Conservation (phyloP, 1,140 invertebrate species). For the Macrotrachela quadricornifera region DNA sequence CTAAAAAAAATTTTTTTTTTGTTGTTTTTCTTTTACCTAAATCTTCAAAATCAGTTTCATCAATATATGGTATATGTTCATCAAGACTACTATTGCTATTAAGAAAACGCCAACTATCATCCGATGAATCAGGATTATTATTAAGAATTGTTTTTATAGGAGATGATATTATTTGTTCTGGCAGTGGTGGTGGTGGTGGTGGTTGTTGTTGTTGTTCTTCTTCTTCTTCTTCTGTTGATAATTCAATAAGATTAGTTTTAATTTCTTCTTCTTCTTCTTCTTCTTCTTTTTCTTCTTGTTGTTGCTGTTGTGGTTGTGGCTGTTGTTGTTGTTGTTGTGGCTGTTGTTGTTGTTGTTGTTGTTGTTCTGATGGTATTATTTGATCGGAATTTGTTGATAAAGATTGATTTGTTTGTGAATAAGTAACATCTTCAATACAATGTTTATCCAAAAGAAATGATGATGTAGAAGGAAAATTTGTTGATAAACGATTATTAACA, state of each 20-base stretch:
- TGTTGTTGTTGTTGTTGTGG: background rate
- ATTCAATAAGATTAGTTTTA: background rate
- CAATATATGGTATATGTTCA: too few relatives aligned
- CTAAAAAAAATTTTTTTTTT: too few relatives aligned
- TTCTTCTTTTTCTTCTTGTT: background rate
- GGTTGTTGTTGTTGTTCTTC: background rate
- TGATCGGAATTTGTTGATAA: background rate
- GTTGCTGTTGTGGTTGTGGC: background rate
- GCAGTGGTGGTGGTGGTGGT: background rate
- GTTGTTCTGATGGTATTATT: background rate
- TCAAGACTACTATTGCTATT: too few relatives aligned
- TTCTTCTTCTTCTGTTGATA: background rate
- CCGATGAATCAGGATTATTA: too few relatives aligned
- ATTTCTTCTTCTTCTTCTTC: background rate
- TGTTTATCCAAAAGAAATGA: constrained; percentile 4
- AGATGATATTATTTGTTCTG: background rate
- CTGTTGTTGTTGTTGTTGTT: background rate
- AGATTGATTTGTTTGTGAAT: background rate
- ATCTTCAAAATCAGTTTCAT: too few relatives aligned
- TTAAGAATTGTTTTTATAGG: background rate
- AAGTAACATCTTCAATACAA: background rate
- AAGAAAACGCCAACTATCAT: too few relatives aligned
- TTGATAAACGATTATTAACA: background rate
- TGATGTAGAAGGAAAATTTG: background rate
- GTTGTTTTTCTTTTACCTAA: too few relatives aligned